phyloP scores from a whole-genome alignment of 2,888 invertebrate genomes.

The Pyrgus malvae region DNA sequence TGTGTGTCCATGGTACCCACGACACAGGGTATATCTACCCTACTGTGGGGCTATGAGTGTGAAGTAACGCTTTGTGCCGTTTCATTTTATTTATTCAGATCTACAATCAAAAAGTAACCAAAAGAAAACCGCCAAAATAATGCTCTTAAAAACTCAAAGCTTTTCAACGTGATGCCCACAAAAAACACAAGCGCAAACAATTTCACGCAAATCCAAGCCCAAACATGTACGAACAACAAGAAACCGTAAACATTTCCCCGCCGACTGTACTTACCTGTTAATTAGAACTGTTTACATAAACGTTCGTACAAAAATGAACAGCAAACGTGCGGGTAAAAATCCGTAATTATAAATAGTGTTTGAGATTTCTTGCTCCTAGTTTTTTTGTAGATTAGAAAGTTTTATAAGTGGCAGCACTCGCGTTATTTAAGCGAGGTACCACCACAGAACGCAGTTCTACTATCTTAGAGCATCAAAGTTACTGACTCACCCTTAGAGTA shows the following conservation, averaged over 20 bases:
- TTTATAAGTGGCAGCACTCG: too few species aligned
- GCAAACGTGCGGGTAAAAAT: neutral
- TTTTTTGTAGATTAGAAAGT: neutral
- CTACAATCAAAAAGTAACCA: too few species aligned
- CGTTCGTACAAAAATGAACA: slow-evolving; percentile 3
- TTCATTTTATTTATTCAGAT: too few species aligned
- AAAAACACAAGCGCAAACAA: slow-evolving; percentile 10
- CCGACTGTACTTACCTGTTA: slow-evolving; percentile 23
- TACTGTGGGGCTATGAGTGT: too few species aligned
- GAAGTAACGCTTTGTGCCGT: too few species aligned
- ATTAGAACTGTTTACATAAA: slow-evolving; percentile 20
- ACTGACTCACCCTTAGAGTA: too few species aligned
- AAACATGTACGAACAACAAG: slow-evolving; percentile 21
- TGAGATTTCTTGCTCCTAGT: neutral
- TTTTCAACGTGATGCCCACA: slow-evolving; percentile 2
- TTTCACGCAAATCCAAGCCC: slow-evolving; percentile 23
- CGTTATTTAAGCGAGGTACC: too few species aligned
- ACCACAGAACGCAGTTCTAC: too few species aligned
- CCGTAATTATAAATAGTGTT: neutral
- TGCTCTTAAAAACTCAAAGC: neutral
- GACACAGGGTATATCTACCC: too few species aligned
- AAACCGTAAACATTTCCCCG: slow-evolving; percentile 16
- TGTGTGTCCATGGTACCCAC: too few species aligned
- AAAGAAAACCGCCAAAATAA: neutral
- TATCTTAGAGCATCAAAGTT: too few species aligned